Evolutionary conservation across 2,113 vertebrate genomes (phyloP).

Genomic region (Neolamprologus kungweensis): DNA sequence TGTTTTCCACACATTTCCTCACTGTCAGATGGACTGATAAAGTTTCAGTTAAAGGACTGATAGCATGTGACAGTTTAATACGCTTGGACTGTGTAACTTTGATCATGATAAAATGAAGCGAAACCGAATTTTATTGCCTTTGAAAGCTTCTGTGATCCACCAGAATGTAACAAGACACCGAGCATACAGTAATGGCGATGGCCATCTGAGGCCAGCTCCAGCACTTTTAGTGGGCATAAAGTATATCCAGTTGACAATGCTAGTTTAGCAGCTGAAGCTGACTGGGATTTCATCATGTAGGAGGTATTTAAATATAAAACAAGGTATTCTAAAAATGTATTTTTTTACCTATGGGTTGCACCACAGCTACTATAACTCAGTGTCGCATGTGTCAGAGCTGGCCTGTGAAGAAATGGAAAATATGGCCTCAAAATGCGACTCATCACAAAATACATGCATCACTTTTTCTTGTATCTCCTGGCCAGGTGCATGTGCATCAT

Average conservation of each 20-base stretch:
- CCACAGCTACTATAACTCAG: not conserved
- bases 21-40: conserved; percentile 7
- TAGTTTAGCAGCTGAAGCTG: not conserved
- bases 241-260: not conserved
- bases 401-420: not conserved
- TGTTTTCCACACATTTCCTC: not conserved
- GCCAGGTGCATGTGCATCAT: not conserved
- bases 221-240: not conserved
- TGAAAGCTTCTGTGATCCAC: not conserved
- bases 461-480: not conserved
- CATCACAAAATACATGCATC: not conserved
- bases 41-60: not conserved
- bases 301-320: not conserved
- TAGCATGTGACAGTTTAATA: not conserved
- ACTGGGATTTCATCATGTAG: not conserved
- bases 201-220: not conserved
- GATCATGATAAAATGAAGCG: not conserved
- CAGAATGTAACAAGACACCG: not conserved
- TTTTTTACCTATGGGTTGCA: not conserved
- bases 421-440: not conserved
- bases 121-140: not conserved
- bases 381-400: not conserved
- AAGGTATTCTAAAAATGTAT: not conserved
- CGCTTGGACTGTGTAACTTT: not conserved
- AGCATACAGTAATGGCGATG: not conserved